phyloP scores from a whole-genome alignment of 1,140 invertebrate species.

The Temnothorax nylanderi region DNA sequence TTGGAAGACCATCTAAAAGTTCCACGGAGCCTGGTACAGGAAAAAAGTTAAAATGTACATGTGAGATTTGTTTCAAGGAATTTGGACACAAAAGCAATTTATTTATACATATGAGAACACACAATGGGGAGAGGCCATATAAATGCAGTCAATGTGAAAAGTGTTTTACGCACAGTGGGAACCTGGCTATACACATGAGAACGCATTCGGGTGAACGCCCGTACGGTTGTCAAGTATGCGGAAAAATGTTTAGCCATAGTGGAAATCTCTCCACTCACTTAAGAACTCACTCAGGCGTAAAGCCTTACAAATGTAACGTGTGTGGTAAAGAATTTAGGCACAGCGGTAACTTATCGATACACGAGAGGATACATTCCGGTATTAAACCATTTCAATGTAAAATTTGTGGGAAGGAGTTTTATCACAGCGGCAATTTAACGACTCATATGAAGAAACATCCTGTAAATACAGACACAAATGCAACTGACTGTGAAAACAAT shows the following conservation, averaged over 20 bases:
- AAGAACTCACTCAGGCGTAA: conserved; percentile 86
- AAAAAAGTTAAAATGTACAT: conserved; percentile 84
- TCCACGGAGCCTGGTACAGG: conserved; percentile 62
- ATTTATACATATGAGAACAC: conserved; percentile 87
- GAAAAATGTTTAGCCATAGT: conserved; percentile 86
- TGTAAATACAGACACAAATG: conserved; percentile 61
- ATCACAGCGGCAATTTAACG: conserved; percentile 87
- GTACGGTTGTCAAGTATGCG: conserved; percentile 88
- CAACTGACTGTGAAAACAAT: conserved; percentile 70
- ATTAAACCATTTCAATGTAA: conserved; percentile 89
- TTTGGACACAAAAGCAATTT: conserved; percentile 87
- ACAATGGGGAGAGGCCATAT: conserved; percentile 90
- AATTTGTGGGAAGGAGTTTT: conserved; percentile 90
- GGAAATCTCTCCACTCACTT: conserved; percentile 87
- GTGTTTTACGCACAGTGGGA: conserved; percentile 89
- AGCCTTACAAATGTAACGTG: conserved; percentile 86
- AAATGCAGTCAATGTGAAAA: conserved; percentile 90
- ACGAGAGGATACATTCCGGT: conserved; percentile 85
- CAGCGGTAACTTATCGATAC: conserved; percentile 86
- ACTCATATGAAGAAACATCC: conserved; percentile 85
- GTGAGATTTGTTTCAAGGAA: conserved; percentile 87
- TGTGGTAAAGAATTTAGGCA: conserved; percentile 87
- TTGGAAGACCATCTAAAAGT: conserved; percentile 78
- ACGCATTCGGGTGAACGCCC: conserved; percentile 88
- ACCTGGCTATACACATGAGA: conserved; percentile 87